Base-by-base conservation (phyloP, 1,140 invertebrate species). In the Aphaenogaster rudis region DNA sequence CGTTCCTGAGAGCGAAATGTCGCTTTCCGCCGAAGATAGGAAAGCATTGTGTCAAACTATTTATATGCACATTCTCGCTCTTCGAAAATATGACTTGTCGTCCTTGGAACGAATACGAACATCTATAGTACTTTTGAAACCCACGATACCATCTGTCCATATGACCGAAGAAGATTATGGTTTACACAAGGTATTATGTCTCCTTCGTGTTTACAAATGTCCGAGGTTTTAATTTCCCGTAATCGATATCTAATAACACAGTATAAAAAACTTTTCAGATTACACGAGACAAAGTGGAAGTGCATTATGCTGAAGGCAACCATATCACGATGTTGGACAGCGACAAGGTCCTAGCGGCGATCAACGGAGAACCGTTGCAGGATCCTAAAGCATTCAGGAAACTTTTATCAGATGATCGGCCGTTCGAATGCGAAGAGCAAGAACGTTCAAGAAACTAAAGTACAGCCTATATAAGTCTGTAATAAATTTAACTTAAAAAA, bases 281-380 rank as follows among this genome's bases (percentile, higher is more conserved):
- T 6, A 95, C 94, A 8, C 74, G 21, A 36, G 92, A 91, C 9
- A 93, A 91, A 17, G 78, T 95, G 3, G 91, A 93, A n/a, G 82
- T 94, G 28, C 48, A 92, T 79, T 77, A 79, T 0, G 8, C 92
- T 0, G 92, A 94, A 90, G 97, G 97, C n/a, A 97, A 97, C 93
- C 97, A 98, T 90, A 92, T 96, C 0, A 96, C 96, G 15, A 97
- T 98, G 90, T 91, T 98, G 81, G 96, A 97, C 36, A 97, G 97
- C 91, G 94, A 95, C 36, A 96, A 97, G 90, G 93, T 97, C 54
- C 95, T 96, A 0, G 94, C 96, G 71, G 96, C 96, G 8, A 97
- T 98, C 50, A 97, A 97, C 42, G 94, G 92, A 1, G 94, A 95
- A n/a, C 88, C 93, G 0, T n/a, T 95, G 0, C 92, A 94, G 39